These are phyloP conservation scores for Lycocerus yunnanus DNA, from an alignment of 2,888 invertebrate species.

Conservation along the genomic window DNA sequence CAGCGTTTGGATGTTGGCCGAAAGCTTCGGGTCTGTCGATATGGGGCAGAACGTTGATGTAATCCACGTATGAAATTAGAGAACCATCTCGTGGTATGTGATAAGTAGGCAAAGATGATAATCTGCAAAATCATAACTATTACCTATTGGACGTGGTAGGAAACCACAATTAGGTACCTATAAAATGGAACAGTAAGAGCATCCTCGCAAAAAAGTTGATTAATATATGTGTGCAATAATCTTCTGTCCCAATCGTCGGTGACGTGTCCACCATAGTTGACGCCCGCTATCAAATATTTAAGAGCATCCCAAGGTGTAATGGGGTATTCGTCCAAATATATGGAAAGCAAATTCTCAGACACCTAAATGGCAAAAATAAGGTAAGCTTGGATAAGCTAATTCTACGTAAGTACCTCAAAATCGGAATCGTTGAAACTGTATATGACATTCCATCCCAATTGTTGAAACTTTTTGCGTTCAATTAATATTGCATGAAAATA, in stretches of 20 bases:
- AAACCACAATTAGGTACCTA: conserved; percentile 57
- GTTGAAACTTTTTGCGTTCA: conserved; percentile 84
- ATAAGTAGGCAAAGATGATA: conserved; percentile 76
- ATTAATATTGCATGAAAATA: conserved; percentile 86
- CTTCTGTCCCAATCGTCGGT: conserved; percentile 78
- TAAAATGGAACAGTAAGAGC: conserved; percentile 67
- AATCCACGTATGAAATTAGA: conserved; percentile 79
- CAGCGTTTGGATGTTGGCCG: conserved; percentile 89
- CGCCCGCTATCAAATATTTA: conserved; percentile 84
- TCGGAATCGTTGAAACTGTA: conserved; percentile 93
- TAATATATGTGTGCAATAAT: conserved; percentile 80
- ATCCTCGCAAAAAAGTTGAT: conserved; percentile 79
- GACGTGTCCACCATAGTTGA: conserved; percentile 88
- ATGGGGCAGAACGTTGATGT: conserved; percentile 75
- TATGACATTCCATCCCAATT: conserved; percentile 87
- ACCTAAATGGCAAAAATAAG: conserved; percentile 56
- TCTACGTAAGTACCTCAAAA: conserved; percentile 74
- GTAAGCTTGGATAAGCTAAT: not conserved
- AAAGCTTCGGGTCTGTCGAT: conserved; percentile 85
- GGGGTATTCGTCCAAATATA: conserved; percentile 81
- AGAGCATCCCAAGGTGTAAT: conserved; percentile 90
- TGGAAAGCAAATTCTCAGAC: conserved; percentile 80
- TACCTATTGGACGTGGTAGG: not conserved
- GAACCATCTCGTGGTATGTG: conserved; percentile 84
- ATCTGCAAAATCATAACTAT: conserved; percentile 45